phyloP scores from a whole-genome alignment of 1,140 invertebrate species.

The Zaprionus vittiger region DNA sequence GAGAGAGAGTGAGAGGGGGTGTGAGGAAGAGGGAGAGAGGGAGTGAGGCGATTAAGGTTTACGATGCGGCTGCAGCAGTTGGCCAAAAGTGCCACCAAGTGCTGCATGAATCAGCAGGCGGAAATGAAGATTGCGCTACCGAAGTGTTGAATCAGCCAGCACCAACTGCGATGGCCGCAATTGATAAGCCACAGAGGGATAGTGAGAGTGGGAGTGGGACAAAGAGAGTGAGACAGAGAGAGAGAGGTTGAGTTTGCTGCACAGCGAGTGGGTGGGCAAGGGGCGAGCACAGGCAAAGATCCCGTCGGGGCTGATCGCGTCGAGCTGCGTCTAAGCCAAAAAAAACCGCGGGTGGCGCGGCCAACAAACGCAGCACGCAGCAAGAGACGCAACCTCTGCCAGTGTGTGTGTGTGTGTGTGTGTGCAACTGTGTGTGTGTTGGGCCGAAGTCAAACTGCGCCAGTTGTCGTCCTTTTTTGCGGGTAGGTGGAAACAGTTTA shows the following conservation, averaged over 20 bases:
- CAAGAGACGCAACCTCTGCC: constrained; percentile 36
- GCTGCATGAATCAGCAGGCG: constrained; percentile 62
- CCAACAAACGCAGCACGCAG: constrained; percentile 65
- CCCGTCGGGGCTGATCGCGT: constrained; percentile 13
- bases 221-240: constrained; percentile 3
- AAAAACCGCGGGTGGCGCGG: constrained; percentile 70
- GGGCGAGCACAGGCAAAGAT: neutral
- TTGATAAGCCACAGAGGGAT: constrained; percentile 42
- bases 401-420: constrained; percentile 14
- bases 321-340: constrained; percentile 64
- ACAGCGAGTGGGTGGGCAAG: constrained; percentile 23
- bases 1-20: neutral
- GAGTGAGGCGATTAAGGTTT: constrained; percentile 12
- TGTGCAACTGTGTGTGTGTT: constrained; percentile 19
- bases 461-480: constrained; percentile 60
- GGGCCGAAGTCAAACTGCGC: constrained; percentile 68
- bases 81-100: constrained; percentile 41
- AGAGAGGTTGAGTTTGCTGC: neutral
- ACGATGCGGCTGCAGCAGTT: constrained; percentile 31
- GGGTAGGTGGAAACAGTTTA: constrained; percentile 80
- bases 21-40: neutral
- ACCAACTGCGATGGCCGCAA: constrained; percentile 48
- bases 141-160: constrained; percentile 66
- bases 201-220: neutral
- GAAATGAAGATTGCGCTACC: constrained; percentile 65